Base-by-base conservation (phyloP, 2,888 invertebrate genomes). In the Plebejus melissa region DNA sequence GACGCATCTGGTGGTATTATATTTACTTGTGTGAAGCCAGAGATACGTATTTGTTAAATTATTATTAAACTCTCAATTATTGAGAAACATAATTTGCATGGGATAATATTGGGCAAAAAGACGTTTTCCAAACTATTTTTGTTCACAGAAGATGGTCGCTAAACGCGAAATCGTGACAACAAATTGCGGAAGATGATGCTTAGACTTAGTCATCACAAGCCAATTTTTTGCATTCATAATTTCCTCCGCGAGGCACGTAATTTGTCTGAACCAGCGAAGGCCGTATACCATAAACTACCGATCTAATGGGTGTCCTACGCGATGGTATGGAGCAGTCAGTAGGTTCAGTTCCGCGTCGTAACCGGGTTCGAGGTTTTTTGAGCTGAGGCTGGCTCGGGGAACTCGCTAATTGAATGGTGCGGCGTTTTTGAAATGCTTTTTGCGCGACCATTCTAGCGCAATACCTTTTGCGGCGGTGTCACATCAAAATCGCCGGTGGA, bases 331-430 rank as follows among this genome's bases (percentile, higher is more conserved):
- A 65, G 32, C 4, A 65, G 38, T 70, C 41, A 41, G 50, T 76
- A 78, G 77, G 76, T 80, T 81, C 81, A 83, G 89, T 85, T 91
- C 91, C 91, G 90, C 84, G 83, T 84, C 81, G 82, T 90, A 88
- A 91, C 90, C 90, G 81, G 89, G 91, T 89, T 89, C 88, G 76
- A 71, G 28, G 74, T 78, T 79, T 80, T 79, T 79, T 76, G 65
- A 79, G 76, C 75, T 70, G 76, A 81, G 80, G 79, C 79, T 77
- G 79, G 74, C 83, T 87, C 88, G 85, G 79, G 82, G 87, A 87
- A 87, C 82, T 80, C 78, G 75, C 79, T 78, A 79, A 80, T 81
- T 81, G 79, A 79, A 78, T 79, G 79, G 77, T 76, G 78, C 80
- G 80, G 80, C 77, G 77, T 80, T 79, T 80, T 80, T 80, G 79